These are phyloP conservation scores for Grallaria varia DNA, from an alignment of 2,113 vertebrate species.

Conservation along the genomic window DNA sequence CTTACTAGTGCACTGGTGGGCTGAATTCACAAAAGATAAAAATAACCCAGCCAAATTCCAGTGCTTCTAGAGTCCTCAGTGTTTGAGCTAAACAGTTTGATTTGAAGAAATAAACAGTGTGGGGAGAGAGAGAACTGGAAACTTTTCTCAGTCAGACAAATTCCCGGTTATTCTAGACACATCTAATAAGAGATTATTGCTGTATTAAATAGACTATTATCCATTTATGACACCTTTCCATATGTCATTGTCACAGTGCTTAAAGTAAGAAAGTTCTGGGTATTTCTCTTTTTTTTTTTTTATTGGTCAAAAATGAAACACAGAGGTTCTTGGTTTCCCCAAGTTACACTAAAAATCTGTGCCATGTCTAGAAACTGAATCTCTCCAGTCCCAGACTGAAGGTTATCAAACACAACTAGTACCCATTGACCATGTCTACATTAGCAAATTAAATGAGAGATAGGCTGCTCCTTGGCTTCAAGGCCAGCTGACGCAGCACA, in stretches of 20 bases:
- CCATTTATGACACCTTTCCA: neutral
- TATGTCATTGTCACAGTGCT: neutral
- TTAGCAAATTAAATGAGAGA: neutral
- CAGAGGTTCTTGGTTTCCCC: neutral
- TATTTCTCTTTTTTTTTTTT: neutral
- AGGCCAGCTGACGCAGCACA: neutral
- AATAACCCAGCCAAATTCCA: neutral
- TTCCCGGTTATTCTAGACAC: neutral
- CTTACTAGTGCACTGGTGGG: neutral
- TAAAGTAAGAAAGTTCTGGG: neutral
- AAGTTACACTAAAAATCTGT: neutral
- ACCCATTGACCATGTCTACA: neutral
- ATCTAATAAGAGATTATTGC: neutral
- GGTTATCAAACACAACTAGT: neutral
- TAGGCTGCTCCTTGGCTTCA: neutral
- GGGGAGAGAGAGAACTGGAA: neutral
- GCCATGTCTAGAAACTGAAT: neutral
- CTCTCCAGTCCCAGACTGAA: neutral
- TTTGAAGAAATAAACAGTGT: neutral
- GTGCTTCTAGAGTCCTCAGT: neutral
- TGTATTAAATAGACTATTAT: neutral
- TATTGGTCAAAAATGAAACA: neutral
- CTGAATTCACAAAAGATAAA: slow-evolving; percentile 13
- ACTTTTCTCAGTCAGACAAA: neutral
- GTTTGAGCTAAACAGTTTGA: neutral